Evolutionary conservation across 2,888 invertebrate genomes (phyloP).

Genomic region (Pyrgus malvae): DNA sequence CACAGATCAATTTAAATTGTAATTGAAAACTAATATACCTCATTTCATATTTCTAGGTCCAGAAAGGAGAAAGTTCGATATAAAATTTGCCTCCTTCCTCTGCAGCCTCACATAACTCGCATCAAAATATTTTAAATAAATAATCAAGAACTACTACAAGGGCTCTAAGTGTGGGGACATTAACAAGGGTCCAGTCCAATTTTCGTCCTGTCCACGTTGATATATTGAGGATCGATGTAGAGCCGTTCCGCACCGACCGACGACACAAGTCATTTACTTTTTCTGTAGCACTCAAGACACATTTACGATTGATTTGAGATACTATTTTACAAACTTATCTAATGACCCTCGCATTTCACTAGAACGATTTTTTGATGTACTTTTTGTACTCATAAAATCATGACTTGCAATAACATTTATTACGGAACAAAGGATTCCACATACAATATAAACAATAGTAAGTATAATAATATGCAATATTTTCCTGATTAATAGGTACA

Average conservation of each 20-base stretch:
- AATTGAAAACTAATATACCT: not conserved
- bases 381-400: too few species aligned
- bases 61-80: too few species aligned
- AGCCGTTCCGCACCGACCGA: constrained; percentile 46
- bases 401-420: too few species aligned
- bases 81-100: too few species aligned
- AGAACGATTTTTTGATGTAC: too few species aligned
- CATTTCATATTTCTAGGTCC: too few species aligned
- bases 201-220: constrained; percentile 80
- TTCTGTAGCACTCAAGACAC: constrained; percentile 46
- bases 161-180: constrained; percentile 75
- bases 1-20: too few species aligned
- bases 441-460: too few species aligned
- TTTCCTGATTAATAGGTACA: too few species aligned
- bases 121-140: constrained; percentile 76
- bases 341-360: not conserved
- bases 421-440: too few species aligned
- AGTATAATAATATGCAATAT: too few species aligned
- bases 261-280: constrained; percentile 66
- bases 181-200: constrained; percentile 81
- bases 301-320: constrained; percentile 5
- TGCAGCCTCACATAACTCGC: too few species aligned
- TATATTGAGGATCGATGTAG: constrained; percentile 73
- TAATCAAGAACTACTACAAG: constrained; percentile 73
- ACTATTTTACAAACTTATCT: not conserved